These are phyloP conservation scores for Frieseomelitta varia DNA, from an alignment of 1,140 invertebrate species.

Conservation along the genomic window DNA sequence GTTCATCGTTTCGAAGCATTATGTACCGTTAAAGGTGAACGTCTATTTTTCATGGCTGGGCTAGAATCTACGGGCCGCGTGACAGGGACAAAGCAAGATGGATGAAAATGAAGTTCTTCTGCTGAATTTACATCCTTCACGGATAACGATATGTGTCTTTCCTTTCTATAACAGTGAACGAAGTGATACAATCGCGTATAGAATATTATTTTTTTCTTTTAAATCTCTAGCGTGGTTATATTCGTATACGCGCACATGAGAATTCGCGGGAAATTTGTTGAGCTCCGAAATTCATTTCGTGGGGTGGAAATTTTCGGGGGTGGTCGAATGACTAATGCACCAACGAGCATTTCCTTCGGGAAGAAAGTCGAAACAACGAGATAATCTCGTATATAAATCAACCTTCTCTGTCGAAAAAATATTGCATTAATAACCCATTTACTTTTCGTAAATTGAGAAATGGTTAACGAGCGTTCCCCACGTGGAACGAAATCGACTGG, in stretches of 20 bases:
- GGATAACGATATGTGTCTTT: slow-evolving; percentile 3
- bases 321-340: too few relatives aligned
- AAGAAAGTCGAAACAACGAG: neutral
- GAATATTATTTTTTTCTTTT: neutral
- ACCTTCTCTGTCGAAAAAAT: neutral
- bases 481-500: slow-evolving; percentile 26
- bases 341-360: neutral
- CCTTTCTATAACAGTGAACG: neutral
- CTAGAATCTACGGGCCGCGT: slow-evolving; percentile 30
- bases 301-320: too few relatives aligned
- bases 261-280: too few relatives aligned
- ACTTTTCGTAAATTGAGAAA: slow-evolving; percentile 28
- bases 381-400: slow-evolving; percentile 21
- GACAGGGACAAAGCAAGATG: slow-evolving; percentile 47
- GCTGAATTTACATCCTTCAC: slow-evolving; percentile 36
- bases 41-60: slow-evolving; percentile 54
- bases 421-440: slow-evolving; percentile 18
- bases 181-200: neutral
- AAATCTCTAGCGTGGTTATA: neutral
- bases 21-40: slow-evolving; percentile 46
- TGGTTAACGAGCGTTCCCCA: slow-evolving; percentile 19
- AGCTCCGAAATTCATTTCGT: too few relatives aligned
- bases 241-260: too few relatives aligned
- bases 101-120: slow-evolving; percentile 57
- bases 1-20: slow-evolving; percentile 42